Evolutionary conservation across 2,113 vertebrate species (phyloP), one percentile per base, ranked within the genome.

Genomic region (Pedetes capensis): DNA sequence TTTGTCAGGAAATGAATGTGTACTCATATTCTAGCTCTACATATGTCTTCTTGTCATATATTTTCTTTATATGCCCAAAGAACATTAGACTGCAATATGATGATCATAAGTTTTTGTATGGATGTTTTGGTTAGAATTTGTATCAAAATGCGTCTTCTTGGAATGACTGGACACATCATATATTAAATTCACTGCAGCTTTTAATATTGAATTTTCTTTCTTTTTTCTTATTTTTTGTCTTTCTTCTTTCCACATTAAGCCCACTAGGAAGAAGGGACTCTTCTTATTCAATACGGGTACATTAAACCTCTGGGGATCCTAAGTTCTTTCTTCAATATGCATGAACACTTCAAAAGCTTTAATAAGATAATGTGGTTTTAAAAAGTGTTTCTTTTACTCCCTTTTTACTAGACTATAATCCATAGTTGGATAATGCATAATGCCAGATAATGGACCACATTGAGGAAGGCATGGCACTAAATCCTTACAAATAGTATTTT

Each of bases 251-350:
- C 20, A 76, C 13, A 74, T 94, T 93, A 95, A 94, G 23, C 3
- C 18, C 63, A 84, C 71, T 37, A 59, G 72, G 49, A 68, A 75
- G 47, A 91, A 78, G n/a, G 89, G 20, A 80, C 20, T 74, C 32
- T 96, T 95, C 53, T 96, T 92, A 95, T 92, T 96, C 91, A 92
- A 81, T 83, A 91, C 79, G 68, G 87, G 90, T 82, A 10, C 81
- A 95, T 95, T 95, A 93, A 97, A 92, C 39, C 81, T 95, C 89
- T 93, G 59, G 84, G 76, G 61, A 87, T 72, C 47, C 37, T 85
- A 87, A 90, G 63, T 47, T 96, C 18, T 94, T 12, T 93, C 55
- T 88, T 96, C 68, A 95, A 69, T 85, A 74, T 85, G 34, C 61
- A 96, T 13, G 66, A 85, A 82, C 27, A 92, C 76, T 95, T 96